Base-by-base conservation (phyloP, 2,888 invertebrate genomes). In the Scrobipalpa costella region DNA sequence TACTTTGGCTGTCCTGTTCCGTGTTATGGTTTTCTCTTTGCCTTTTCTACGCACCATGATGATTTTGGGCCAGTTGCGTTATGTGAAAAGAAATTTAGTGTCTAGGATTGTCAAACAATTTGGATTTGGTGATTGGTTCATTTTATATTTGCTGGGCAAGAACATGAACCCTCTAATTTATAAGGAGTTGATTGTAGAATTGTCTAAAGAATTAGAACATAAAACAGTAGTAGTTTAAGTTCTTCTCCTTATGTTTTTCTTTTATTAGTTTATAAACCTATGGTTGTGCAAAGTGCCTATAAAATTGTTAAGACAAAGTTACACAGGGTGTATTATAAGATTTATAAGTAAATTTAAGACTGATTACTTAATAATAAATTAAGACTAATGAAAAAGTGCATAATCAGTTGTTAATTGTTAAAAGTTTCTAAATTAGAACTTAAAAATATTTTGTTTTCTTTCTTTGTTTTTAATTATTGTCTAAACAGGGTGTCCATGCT, bases 111-210 rank as follows among this genome's bases (percentile, higher is more conserved):
- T 93, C 0, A 87, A 85, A 65, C 83, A 83, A 62, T 87, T 94
- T 50, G 90, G 92, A 62, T 94, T 94, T 66, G 95, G 95, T 0
- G 96, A 96, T 80, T 96, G 96, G 94, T 96, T 96, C 80, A 79
- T 97, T 40, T 83, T 97, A 9, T 94, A 95, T 79, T 94, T 95
- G 76, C 88, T 97, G 57, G 94, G 95, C 64, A 95, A 94, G 76
- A 97, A 97, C 80, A 93, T 96, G 71, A 95, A 95, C 79, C 94
- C 95, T 0, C 84, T 94, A 17, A 85, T 94, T 61, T 95, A 93
- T 79, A 92, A 92, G 68, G 95, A 95, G 71, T 80, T 96, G 57
- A 82, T 95, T 63, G 73, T 91, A 57, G 92, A 93, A 67, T 78
- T 94, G 55, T 85, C 87, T 34, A 87, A 86, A 67, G 85, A 86